Evolutionary conservation across 2,113 vertebrate species (phyloP).

Genomic region (Eira barbara): DNA sequence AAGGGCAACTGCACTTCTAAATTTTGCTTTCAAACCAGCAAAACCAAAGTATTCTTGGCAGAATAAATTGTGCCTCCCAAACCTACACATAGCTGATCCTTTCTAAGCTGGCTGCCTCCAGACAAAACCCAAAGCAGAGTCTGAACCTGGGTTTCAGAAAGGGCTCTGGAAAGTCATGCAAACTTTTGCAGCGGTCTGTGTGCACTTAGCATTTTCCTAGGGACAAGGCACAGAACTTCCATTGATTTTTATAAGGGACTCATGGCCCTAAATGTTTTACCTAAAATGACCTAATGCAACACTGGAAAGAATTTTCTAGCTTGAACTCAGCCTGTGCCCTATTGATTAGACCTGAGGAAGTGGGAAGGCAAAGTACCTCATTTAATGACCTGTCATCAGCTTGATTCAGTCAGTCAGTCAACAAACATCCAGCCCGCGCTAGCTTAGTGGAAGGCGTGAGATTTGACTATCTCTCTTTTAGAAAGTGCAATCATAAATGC

Average conservation of each 20-base stretch:
- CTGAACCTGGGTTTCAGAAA: not conserved
- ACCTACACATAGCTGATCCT: not conserved
- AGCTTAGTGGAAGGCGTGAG: not conserved
- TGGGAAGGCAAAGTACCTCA: not conserved
- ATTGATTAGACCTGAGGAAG: not conserved
- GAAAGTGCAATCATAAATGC: slow-evolving; percentile 6
- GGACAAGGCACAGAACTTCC: not conserved
- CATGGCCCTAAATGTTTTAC: not conserved
- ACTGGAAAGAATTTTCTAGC: not conserved
- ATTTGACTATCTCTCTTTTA: slow-evolving; percentile 33
- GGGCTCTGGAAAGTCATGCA: not conserved
- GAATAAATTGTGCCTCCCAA: not conserved
- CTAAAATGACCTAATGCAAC: not conserved
- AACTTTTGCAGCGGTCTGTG: accelerated
- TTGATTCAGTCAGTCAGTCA: not conserved
- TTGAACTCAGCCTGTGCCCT: not conserved
- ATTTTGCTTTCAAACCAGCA: not conserved
- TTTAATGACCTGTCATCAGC: not conserved
- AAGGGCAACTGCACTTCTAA: not conserved
- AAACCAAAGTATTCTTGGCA: not conserved
- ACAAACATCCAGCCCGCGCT: slow-evolving; percentile 22
- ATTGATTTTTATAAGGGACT: not conserved
- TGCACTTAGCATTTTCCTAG: not conserved
- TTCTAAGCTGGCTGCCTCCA: not conserved
- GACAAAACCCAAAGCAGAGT: not conserved